phyloP scores from a whole-genome alignment of 2,797 vertebrate genomes.

The Delichon dasypus region DNA sequence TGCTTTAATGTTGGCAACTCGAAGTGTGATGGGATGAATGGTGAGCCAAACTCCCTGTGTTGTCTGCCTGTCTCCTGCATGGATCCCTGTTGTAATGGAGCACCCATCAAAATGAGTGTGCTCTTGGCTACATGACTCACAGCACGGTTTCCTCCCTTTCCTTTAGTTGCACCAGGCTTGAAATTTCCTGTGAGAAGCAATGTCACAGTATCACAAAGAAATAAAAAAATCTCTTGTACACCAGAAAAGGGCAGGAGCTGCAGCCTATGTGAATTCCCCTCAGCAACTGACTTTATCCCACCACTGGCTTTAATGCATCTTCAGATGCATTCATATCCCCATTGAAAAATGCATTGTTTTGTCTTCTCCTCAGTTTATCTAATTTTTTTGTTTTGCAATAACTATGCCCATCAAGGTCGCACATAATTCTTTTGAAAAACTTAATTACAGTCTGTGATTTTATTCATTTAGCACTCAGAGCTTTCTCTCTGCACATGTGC shows the following conservation, averaged over 20 bases:
- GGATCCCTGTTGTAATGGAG: not conserved
- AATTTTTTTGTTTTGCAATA: not conserved
- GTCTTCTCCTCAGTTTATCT: not conserved
- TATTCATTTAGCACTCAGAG: not conserved
- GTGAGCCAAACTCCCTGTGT: conserved; percentile 73
- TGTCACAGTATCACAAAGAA: not conserved
- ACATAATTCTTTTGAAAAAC: not conserved
- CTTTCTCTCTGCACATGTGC: not conserved
- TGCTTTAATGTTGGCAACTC: conserved; percentile 98
- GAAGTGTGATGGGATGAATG: conserved; percentile 94
- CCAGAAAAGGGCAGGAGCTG: not conserved
- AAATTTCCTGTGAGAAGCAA: not conserved
- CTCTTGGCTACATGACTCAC: not conserved
- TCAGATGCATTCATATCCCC: not conserved
- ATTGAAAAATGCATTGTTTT: not conserved
- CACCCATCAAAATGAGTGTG: not conserved
- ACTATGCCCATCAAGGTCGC: not conserved
- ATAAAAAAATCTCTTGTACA: not conserved
- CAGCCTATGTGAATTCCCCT: not conserved
- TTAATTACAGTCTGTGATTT: not conserved
- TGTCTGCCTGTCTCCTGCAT: not conserved
- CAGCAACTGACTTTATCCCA: not conserved
- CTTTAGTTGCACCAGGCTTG: not conserved
- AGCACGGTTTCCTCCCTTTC: not conserved
- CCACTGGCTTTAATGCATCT: not conserved